Conservation (phyloP, 2,797 vertebrate species). For the Cetoscarus ocellatus region DNA sequence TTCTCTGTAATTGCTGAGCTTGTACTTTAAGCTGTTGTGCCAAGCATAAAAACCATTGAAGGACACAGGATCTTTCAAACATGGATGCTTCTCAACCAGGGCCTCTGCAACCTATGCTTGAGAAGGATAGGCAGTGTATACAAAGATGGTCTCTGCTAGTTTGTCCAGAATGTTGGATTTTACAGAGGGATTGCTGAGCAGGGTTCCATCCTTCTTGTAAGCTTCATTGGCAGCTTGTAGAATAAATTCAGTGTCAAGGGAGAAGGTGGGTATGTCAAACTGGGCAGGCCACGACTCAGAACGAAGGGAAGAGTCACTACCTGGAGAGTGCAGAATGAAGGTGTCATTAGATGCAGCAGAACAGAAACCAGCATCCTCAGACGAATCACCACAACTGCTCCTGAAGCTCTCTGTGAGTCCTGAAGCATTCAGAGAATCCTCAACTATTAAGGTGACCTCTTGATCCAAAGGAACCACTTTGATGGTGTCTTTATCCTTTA, state of each 20-base stretch:
- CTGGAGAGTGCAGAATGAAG: slow-evolving; percentile 19
- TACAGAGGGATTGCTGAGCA: slow-evolving; percentile 37
- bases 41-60: slow-evolving; percentile 42
- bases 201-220: slow-evolving; percentile 35
- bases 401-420: slow-evolving; percentile 11
- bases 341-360: not conserved
- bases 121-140: slow-evolving; percentile 43
- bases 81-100: slow-evolving; percentile 36
- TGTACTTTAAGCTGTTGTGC: too few species aligned
- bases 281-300: slow-evolving; percentile 35
- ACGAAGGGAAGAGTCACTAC: slow-evolving; percentile 30
- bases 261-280: slow-evolving; percentile 43
- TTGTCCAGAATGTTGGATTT: slow-evolving; percentile 48
- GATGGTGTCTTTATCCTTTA: slow-evolving; percentile 39
- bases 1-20: slow-evolving; percentile 45
- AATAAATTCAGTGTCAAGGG: slow-evolving; percentile 35
- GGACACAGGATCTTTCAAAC: slow-evolving; percentile 42
- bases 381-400: slow-evolving; percentile 5
- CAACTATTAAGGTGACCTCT: slow-evolving; percentile 14
- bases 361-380: not conserved
- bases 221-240: slow-evolving; percentile 44
- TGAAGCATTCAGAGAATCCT: slow-evolving; percentile 15
- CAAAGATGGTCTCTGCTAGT: slow-evolving; percentile 46
- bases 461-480: slow-evolving; percentile 37
- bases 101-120: slow-evolving; percentile 30